Conservation (phyloP, 2,113 vertebrate genomes). For the Rhabdomys dilectus region DNA sequence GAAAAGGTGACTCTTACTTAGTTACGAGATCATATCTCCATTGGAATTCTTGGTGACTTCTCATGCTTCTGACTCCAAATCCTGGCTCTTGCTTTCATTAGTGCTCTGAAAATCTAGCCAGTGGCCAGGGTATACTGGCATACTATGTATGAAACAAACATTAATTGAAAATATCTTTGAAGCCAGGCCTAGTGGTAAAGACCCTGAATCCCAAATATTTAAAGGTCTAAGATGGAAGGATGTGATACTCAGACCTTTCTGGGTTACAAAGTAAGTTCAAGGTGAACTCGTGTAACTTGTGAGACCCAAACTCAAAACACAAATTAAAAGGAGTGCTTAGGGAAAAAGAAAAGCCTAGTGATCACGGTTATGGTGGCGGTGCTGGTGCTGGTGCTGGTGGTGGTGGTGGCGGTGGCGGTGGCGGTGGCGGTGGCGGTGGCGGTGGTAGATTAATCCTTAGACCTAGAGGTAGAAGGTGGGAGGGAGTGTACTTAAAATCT, state of each 20-base stretch:
- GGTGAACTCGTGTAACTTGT: not conserved
- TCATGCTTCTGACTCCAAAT: not conserved
- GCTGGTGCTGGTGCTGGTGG: too few species aligned
- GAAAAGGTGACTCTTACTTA: conserved; percentile 34
- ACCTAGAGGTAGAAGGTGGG: too few species aligned
- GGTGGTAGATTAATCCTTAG: not conserved
- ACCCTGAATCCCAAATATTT: not conserved
- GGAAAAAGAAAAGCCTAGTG: not conserved
- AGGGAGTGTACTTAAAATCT: not conserved
- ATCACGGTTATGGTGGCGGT: too few species aligned
- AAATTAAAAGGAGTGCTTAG: not conserved
- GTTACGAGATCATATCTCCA: not conserved
- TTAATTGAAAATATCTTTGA: not conserved
- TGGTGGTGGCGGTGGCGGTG: too few species aligned
- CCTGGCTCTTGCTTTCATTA: not conserved
- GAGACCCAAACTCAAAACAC: not conserved
- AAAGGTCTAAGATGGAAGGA: not conserved
- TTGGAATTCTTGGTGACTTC: not conserved
- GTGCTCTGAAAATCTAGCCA: not conserved
- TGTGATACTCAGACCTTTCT: not conserved
- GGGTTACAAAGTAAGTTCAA: not conserved
- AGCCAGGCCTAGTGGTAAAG: not conserved
- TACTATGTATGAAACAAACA: not conserved
- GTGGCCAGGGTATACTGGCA: not conserved
- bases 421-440: too few species aligned